These are phyloP conservation scores for Sinotaia quadrata DNA, from an alignment of 2,888 invertebrate species.

Conservation along the genomic window DNA sequence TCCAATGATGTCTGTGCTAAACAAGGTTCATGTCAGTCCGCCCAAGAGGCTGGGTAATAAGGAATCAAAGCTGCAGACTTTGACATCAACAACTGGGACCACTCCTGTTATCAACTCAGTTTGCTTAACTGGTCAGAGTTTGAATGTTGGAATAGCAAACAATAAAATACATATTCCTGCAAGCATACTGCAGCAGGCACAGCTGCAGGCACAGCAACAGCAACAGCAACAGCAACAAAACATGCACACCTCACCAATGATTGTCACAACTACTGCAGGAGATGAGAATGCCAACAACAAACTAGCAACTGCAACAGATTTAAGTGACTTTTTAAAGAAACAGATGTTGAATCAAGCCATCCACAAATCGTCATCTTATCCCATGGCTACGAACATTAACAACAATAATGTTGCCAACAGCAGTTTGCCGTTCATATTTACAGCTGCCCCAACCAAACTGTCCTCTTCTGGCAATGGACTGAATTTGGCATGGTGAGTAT, in stretches of 20 bases:
- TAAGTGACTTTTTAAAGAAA: conserved; percentile 42
- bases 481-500: conserved; percentile 18
- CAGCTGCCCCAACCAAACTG: conserved; percentile 27
- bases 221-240: conserved; percentile 9
- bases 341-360: conserved; percentile 47
- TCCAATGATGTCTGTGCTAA: conserved; percentile 30
- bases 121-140: conserved; percentile 2
- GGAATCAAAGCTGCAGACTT: conserved; percentile 18
- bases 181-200: conserved; percentile 44
- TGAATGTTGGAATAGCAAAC: conserved; percentile 16
- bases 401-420: not conserved
- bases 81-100: conserved; percentile 15
- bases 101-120: conserved; percentile 12
- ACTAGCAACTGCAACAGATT: not conserved
- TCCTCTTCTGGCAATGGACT: conserved; percentile 15
- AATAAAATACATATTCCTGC: conserved; percentile 55
- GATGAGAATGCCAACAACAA: conserved; percentile 26
- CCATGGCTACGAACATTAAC: not conserved
- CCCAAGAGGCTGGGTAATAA: not conserved
- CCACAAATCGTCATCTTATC: conserved; percentile 30
- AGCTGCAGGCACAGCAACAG: conserved; percentile 37
- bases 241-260: not conserved
- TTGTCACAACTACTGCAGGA: not conserved
- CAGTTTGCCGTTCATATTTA: conserved; percentile 35
- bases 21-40: conserved; percentile 44